Evolutionary conservation across 2,888 invertebrate genomes (phyloP), one percentile per base, ranked within the genome.

Genomic region (Byasa hedistus): DNA sequence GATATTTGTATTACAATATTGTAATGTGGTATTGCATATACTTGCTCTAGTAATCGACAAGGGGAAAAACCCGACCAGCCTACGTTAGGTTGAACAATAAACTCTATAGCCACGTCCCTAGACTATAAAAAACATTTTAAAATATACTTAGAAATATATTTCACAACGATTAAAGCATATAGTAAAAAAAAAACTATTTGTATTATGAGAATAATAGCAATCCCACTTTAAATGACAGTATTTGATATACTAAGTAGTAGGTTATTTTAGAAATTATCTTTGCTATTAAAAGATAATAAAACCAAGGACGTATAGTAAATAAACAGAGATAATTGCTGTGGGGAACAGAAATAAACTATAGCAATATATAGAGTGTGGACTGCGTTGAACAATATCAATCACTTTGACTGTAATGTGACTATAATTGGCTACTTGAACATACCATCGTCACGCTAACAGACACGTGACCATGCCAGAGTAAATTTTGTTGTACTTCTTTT

Each of bases 391-490:
- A 32, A 19, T 58, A 59, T 59, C 39, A 55, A 58, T 58, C 59
- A 44, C 4, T 52, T 36, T 59, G 54, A 64, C 39, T 39, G 39
- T 39, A 39, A 39, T 39, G 39, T 39, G 39, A 3, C 39, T 39
- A 3, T 39, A 39, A 39, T 39, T 59, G 54, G 22, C 24, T 57
- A 24, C 36, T 19, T 39, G 17, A 21, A 19, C 48, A 21, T 57
- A 61, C 66, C 52, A 48, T 48, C 51, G 24, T 56, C 65, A 61
- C 57, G 66, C 54, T 61, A 27, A 19, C 24, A 54, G n/a, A 27
- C 59, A 59, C 63, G 66, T 66, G 63, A 63, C 22, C 22, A 2
- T 22, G 21, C 39, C 22, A 54, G 44, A 55, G 39, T 56, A 58
- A 57, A 23, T 19, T 44, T 24, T 10, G n/a, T 39, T 36, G 19